Conservation (phyloP, 2,113 vertebrate species). For the Raja brachyura region DNA sequence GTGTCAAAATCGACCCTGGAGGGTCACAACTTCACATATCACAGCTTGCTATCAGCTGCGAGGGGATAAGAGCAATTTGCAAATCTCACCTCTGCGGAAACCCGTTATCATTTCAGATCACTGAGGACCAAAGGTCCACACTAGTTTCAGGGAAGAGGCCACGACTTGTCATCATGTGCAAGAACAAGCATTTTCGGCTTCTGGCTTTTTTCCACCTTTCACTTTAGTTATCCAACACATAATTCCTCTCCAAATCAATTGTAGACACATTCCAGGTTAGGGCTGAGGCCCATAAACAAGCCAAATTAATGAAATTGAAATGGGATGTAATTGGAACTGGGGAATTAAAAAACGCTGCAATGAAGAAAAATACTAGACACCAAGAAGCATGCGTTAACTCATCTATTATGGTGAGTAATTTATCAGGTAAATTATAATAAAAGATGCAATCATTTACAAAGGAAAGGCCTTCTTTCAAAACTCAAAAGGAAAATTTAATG, state of each 20-base stretch:
- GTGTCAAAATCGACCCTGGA: slow-evolving; percentile 37
- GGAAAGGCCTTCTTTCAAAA: neutral
- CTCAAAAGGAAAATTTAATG: neutral
- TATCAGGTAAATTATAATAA: neutral
- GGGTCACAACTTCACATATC: slow-evolving; percentile 38
- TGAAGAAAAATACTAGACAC: neutral
- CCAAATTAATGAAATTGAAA: neutral
- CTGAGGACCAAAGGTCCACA: slow-evolving; percentile 34
- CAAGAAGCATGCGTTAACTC: neutral
- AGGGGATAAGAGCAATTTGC: slow-evolving; percentile 38
- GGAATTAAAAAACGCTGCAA: neutral
- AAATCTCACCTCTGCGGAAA: slow-evolving; percentile 37
- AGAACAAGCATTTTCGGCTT: slow-evolving; percentile 33
- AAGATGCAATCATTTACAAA: slow-evolving; percentile 24
- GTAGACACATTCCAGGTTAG: neutral
- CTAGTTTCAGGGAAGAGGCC: slow-evolving; percentile 29
- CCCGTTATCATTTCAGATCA: slow-evolving; percentile 37
- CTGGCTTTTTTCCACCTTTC: slow-evolving; percentile 24
- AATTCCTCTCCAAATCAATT: neutral
- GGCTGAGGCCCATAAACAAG: neutral
- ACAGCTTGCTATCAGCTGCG: slow-evolving; percentile 32
- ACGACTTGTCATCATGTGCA: slow-evolving; percentile 32
- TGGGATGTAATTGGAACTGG: neutral
- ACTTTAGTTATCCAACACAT: neutral
- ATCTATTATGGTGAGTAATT: neutral